A percentile compares a stretch with the other conserved stretches of the same genome.
Evolutionary conservation across 2,888 invertebrate species (phyloP).

Genomic region (Epiblema foenella): DNA sequence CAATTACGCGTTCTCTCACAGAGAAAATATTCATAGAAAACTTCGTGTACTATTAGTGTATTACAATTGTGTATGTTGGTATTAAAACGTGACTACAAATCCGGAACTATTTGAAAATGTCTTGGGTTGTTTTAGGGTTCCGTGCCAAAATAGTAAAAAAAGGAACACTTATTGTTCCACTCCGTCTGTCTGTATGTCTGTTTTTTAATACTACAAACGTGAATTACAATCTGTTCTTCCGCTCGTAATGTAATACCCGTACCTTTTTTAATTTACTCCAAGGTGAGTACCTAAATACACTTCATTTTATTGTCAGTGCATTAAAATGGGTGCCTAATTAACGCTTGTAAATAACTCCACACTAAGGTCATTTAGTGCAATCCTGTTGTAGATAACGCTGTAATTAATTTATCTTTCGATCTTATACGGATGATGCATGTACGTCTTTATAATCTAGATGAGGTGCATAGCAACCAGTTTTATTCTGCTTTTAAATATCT

Average conservation of each 20-base stretch:
- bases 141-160: no score
- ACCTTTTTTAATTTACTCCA: constrained; percentile 24
- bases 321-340: constrained; percentile 28
- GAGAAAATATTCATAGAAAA: background rate
- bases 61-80: background rate
- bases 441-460: constrained; percentile 27
- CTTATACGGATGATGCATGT: constrained; percentile 19
- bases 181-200: no score
- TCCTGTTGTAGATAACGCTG: constrained; percentile 39
- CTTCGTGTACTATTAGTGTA: no score
- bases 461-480: constrained; percentile 11
- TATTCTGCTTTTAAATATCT: constrained; percentile 13
- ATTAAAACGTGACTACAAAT: constrained; percentile 7
- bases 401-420: constrained; percentile 41
- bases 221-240: no score
- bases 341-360: constrained; percentile 33
- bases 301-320: constrained; percentile 30
- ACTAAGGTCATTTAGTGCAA: constrained; percentile 42
- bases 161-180: no score
- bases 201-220: no score
- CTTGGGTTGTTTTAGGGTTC: background rate
- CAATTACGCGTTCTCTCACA: background rate
- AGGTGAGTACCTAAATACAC: constrained; percentile 13
- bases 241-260: background rate
- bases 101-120: background rate